Percentiles rank a stretch among this genome's conserved stretches.
These are phyloP conservation scores for Conus ventricosus DNA, from an alignment of 1,140 invertebrate genomes.

Conservation along the genomic window DNA sequence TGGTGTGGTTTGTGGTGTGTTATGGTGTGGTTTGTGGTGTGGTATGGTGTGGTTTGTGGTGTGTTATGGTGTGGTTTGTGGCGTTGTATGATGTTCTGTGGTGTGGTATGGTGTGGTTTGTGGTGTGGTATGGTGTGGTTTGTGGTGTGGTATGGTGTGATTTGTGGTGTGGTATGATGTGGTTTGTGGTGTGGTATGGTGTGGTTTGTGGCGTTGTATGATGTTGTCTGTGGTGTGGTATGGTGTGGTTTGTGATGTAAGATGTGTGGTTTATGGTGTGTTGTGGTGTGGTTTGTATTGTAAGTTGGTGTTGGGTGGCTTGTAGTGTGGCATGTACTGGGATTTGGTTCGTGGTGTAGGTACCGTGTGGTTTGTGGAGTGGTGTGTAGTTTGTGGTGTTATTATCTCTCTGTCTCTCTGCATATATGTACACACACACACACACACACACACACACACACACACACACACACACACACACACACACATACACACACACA, in stretches of 20 bases:
- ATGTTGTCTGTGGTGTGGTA: neutral
- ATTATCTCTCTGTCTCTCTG: neutral
- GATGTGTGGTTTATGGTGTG: neutral
- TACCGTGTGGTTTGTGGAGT: neutral
- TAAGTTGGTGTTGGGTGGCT: neutral
- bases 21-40: neutral
- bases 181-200: too few relatives aligned
- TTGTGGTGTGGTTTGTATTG: neutral
- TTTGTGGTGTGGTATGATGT: too few relatives aligned
- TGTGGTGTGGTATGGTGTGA: too few relatives aligned
- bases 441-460: too few relatives aligned
- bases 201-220: too few relatives aligned
- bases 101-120: too few relatives aligned
- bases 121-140: too few relatives aligned
- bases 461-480: too few relatives aligned
- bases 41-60: neutral
- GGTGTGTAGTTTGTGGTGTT: neutral
- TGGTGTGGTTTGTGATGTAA: neutral
- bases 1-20: neutral
- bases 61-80: neutral
- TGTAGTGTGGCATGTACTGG: neutral
- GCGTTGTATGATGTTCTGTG: neutral
- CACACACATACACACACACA: too few relatives aligned
- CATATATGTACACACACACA: neutral
- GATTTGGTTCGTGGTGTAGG: neutral